Evolutionary conservation across 30 jellyfish, hydroid and myxozoan genomes (phyloP), one percentile per base, ranked within the genome.

Genomic region (Nemopilema nomurai): DNA sequence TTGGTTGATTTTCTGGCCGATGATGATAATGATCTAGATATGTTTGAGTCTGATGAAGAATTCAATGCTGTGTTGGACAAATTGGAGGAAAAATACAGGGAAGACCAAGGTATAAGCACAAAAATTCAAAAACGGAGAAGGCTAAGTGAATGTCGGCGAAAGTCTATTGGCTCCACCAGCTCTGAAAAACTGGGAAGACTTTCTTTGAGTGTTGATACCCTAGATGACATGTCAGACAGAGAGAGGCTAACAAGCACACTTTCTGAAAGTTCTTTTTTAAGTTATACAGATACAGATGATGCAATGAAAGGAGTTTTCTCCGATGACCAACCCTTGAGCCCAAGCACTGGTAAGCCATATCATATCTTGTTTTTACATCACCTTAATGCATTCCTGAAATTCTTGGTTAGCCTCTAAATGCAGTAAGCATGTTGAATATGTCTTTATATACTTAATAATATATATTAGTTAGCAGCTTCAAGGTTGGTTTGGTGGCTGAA

Each of bases 31-130:
- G 94, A 88, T 19, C 67, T 93, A 63, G 98, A 93, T 49, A 83
- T 93, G 51, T 80, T 83, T 68, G 98, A 93, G 65, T 89, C 98
- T 22, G 98, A 93, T 51, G 98, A 93, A 64, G 98, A 93, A 74
- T 70, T 87, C 27, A 88, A 87, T 64, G 90, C 92, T n/a, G 90
- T 96, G 28, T 71, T 82, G 25, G 97, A 84, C 51, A 89, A 88
- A 51, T 62, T 93, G 74, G 94, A 89, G 67, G 82, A 77, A 67
- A 83, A 78, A 65, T 88, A 51, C 51, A 74, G 53, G 22, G 74
- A 75, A 51, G 77, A 83, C 20, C 77, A 68, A 25, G 82, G 57
- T 67, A 50, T 86, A 16, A 82, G 84, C 73, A 65, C 26, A 1
- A 92, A 85, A 78, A 82, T 78, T 13, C 81, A 52, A 49, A 78